Conservation (phyloP, 2,888 invertebrate species). For the Punctoribates punctum region DNA sequence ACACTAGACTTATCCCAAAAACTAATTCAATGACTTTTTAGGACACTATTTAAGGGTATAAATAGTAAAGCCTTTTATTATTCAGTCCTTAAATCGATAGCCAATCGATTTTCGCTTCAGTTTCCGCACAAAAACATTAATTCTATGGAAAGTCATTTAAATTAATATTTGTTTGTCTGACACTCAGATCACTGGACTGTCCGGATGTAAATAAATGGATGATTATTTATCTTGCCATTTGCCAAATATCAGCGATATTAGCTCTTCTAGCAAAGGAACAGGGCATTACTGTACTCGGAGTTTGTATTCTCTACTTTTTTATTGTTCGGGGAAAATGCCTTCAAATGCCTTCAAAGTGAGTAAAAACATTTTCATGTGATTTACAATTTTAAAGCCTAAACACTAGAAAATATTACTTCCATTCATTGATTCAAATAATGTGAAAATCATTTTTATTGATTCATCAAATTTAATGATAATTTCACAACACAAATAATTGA, state of each 20-base stretch:
- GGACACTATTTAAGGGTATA: not conserved
- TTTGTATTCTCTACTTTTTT: slow-evolving; percentile 49
- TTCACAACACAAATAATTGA: no score
- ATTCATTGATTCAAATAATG: no score
- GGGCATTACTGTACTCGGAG: slow-evolving; percentile 55
- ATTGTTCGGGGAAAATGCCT: slow-evolving; percentile 14
- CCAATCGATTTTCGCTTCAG: not conserved
- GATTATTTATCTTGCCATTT: slow-evolving; percentile 24
- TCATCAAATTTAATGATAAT: no score
- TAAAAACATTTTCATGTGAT: no score
- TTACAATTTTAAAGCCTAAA: no score
- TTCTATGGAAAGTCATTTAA: not conserved
- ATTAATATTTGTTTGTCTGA: slow-evolving; percentile 24
- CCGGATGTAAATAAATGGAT: slow-evolving; percentile 5
- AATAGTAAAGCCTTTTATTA: not conserved
- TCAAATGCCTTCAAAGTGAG: slow-evolving; percentile 23
- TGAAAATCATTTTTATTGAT: no score
- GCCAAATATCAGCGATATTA: slow-evolving; percentile 49
- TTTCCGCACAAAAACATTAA: not conserved
- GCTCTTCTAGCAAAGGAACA: slow-evolving; percentile 55
- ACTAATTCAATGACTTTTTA: not conserved
- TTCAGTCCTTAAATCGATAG: not conserved
- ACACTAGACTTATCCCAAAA: not conserved
- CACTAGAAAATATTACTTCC: no score
- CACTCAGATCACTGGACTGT: slow-evolving; percentile 10